Evolutionary conservation across 2,888 invertebrate species (phyloP), one percentile per base, ranked within the genome.

Genomic region (Arrhopalites spinosus): DNA sequence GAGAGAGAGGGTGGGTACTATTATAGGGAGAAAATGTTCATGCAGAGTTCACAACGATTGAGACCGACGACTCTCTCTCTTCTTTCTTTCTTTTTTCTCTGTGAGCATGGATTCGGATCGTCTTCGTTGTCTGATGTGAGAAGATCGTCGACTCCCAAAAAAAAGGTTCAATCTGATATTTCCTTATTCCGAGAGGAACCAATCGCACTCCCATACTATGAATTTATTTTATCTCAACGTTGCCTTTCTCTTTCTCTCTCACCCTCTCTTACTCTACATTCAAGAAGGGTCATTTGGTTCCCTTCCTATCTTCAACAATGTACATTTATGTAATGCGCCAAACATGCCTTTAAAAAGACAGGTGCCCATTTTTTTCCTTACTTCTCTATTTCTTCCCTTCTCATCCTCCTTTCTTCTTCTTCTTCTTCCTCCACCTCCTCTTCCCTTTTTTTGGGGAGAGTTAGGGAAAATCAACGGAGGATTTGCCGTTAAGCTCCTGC

Each of bases 191-290:
- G 59, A 59, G 70, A 71, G 71, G 68, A 76, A 76, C 76, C 68
- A 73, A 76, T 76, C 68, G 73, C 73, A 76, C 76, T 69, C 73
- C 73, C 73, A 73, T 73, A 73, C 72, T 68, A 76, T 73, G 76
- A 76, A 73, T 36, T 36, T 36, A 36, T 36, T 36, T 36, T 36
- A 36, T 36, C 36, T 36, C 36, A 36, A 36, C 36, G 36, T 36
- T 36, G 36, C 36, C 36, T 36, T 36, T 73, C 68, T 73, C 73
- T 73, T 72, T 73, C 64, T 75, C 36, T 3, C 25, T 73, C 50
- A 43, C 67, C 15, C 27, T 59, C 66, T 36, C 59, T 45, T 56
- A 30, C 56, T 61, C 50, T 30, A 13, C 61, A 72, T 36, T 17
- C n/a, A 36, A 36, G 36, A 36, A 36, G 36, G 36, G 36, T 36